These are phyloP conservation scores for Phataginus tetradactyla DNA, from an alignment of 2,797 vertebrate species.

Conservation along the genomic window DNA sequence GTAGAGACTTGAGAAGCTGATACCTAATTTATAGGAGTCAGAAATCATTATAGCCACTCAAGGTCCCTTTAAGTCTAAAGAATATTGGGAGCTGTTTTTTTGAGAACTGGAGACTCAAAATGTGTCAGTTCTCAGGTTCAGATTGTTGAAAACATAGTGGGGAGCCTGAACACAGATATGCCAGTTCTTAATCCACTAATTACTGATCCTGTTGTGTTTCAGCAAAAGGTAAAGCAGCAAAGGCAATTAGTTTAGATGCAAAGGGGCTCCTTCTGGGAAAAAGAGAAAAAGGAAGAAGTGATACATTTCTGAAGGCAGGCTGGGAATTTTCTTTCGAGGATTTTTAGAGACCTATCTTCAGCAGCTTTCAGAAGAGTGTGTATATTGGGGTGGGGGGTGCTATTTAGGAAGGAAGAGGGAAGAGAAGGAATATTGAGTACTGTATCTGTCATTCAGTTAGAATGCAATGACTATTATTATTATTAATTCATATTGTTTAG, in stretches of 20 bases:
- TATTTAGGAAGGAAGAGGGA: not conserved
- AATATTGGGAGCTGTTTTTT: not conserved
- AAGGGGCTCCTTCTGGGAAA: not conserved
- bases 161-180: not conserved
- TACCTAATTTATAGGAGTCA: not conserved
- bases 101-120: not conserved
- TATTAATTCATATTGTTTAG: not conserved
- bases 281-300: not conserved
- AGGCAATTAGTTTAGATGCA: slow-evolving; percentile 43
- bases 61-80: not conserved
- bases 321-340: slow-evolving; percentile 33
- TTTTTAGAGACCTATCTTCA: not conserved
- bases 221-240: slow-evolving; percentile 5
- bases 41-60: not conserved
- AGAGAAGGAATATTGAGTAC: not conserved
- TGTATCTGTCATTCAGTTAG: not conserved
- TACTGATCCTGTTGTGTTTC: not conserved
- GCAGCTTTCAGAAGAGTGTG: not conserved
- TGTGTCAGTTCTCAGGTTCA: not conserved
- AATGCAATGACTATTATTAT: not conserved
- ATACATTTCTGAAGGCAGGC: not conserved
- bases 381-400: not conserved
- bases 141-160: not conserved
- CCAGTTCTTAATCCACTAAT: slow-evolving; percentile 39
- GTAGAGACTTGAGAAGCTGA: not conserved